Evolutionary conservation across 2,797 vertebrate species (phyloP).

Genomic region (Varecia variegata): DNA sequence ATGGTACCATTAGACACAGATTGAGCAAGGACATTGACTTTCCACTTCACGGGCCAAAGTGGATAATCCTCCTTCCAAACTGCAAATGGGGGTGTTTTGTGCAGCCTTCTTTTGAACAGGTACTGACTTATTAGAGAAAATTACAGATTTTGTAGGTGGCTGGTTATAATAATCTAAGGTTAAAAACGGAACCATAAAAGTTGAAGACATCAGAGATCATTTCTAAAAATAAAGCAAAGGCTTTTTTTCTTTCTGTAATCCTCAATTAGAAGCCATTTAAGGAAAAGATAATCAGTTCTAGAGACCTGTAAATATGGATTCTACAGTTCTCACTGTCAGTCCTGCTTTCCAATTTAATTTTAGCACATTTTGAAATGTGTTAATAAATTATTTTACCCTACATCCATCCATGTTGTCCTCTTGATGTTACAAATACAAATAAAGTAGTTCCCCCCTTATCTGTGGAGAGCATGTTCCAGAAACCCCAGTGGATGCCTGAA

Average conservation of each 20-base stretch:
- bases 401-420: not conserved
- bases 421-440: not conserved
- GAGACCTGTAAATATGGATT: conserved; percentile 44
- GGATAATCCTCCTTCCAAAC: conserved; percentile 32
- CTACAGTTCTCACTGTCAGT: not conserved
- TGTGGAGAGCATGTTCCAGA: not conserved
- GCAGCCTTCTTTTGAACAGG: conserved; percentile 29
- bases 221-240: conserved; percentile 73
- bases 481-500: not conserved
- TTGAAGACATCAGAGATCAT: conserved; percentile 61
- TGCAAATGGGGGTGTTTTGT: conserved; percentile 34
- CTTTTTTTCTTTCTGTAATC: conserved; percentile 51
- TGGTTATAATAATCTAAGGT: conserved; percentile 67
- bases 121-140: conserved; percentile 64
- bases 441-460: not conserved
- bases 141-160: conserved; percentile 66
- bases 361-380: not conserved
- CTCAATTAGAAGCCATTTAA: conserved; percentile 69
- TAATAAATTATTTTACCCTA: conserved; percentile 26
- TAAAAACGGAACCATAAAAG: conserved; percentile 72
- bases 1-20: conserved; percentile 29
- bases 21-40: not conserved
- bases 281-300: conserved; percentile 50
- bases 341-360: conserved; percentile 37
- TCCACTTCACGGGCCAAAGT: not conserved